These are phyloP conservation scores for Drosophila niveifrons DNA, from an alignment of 2,888 invertebrate genomes.

Conservation along the genomic window DNA sequence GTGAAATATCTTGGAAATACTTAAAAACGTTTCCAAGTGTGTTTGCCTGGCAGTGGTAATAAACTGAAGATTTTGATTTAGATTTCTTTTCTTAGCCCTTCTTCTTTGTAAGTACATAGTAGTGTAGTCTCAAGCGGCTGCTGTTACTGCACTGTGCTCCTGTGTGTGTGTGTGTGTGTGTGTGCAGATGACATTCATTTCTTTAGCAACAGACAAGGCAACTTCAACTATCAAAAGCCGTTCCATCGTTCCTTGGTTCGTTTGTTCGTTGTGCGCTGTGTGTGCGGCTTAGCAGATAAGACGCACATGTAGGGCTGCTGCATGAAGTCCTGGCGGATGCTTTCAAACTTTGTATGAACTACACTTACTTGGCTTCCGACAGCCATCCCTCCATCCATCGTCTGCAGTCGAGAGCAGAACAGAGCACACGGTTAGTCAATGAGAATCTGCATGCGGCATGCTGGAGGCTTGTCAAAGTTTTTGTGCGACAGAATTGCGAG, in stretches of 20 bases:
- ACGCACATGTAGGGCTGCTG: constrained; percentile 34
- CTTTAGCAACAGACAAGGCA: constrained; percentile 42
- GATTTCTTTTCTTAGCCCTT: constrained; percentile 11
- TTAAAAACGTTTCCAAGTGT: constrained; percentile 19
- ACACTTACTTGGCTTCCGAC: constrained; percentile 36
- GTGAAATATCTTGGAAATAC: constrained; percentile 3
- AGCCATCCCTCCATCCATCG: not conserved
- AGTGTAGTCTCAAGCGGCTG: constrained; percentile 32
- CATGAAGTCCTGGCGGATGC: constrained; percentile 23
- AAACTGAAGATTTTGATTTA: constrained; percentile 37
- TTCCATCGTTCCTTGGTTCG: not conserved
- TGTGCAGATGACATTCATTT: constrained; percentile 60
- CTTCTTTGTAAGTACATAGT: not conserved
- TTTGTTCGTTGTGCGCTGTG: constrained; percentile 13
- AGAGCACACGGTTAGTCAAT: constrained; percentile 29
- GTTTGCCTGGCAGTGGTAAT: constrained; percentile 34
- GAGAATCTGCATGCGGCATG: constrained; percentile 26
- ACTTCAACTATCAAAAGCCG: constrained; percentile 44
- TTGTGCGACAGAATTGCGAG: constrained; percentile 37
- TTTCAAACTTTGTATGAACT: constrained; percentile 54
- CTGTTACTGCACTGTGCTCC: constrained; percentile 24
- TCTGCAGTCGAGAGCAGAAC: not conserved
- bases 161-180: too few species aligned
- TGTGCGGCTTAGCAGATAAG: constrained; percentile 54
- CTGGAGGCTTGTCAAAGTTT: constrained; percentile 51